Evolutionary conservation across 2,797 vertebrate species (phyloP).

Genomic region (Glossophaga mutica): DNA sequence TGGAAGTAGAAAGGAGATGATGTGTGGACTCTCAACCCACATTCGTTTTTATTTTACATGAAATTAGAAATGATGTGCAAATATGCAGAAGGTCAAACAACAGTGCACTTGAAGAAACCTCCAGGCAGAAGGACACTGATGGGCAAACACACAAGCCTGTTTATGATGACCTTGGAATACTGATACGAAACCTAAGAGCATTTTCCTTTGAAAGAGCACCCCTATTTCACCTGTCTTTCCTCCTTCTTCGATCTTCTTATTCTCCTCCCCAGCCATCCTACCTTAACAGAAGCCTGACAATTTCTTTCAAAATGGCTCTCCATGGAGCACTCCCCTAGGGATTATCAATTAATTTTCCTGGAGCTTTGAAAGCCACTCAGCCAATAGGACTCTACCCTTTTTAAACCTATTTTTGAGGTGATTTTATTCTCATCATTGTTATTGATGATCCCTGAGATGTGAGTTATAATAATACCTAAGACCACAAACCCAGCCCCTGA

Average conservation of each 20-base stretch:
- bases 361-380: constrained; percentile 2
- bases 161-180: constrained; percentile 64
- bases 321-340: background rate
- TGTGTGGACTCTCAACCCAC: background rate
- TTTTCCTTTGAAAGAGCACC: constrained; percentile 55
- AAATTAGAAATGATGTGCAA: constrained; percentile 53
- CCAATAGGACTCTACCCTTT: background rate
- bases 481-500: constrained; percentile 39
- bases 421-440: background rate
- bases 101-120: constrained; percentile 48
- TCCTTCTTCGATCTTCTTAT: background rate
- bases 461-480: constrained; percentile 65
- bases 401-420: constrained; percentile 25
- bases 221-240: background rate
- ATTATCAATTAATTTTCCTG: background rate
- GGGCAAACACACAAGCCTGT: constrained; percentile 28
- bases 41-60: constrained; percentile 40
- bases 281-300: constrained; percentile 24
- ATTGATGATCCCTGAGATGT: constrained; percentile 49
- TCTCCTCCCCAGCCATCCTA: background rate
- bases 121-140: background rate
- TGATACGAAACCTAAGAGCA: constrained; percentile 54
- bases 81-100: constrained; percentile 54
- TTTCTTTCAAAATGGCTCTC: constrained; percentile 8
- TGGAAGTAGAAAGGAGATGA: constrained; percentile 18